phyloP scores from a whole-genome alignment of 2,113 vertebrate species.

The Pimephales promelas region DNA sequence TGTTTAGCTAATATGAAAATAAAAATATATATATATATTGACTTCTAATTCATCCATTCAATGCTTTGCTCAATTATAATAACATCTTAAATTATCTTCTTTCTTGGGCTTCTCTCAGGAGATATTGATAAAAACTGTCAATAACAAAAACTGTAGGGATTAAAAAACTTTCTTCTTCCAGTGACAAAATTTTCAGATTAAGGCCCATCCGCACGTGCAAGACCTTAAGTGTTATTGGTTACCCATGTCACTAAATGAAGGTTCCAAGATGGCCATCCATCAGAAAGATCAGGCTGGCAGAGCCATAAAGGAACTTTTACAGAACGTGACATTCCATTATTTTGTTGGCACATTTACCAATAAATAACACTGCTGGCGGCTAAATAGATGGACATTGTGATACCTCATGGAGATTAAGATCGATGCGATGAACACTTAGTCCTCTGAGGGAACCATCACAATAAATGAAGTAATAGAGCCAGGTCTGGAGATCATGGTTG shows the following conservation, averaged over 20 bases:
- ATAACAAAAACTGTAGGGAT: neutral
- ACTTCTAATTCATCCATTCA: no score
- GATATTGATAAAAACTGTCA: no score
- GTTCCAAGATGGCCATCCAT: slow-evolving; percentile 29
- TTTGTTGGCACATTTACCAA: slow-evolving; percentile 27
- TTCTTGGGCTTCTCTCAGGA: neutral
- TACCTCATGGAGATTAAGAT: slow-evolving; percentile 40
- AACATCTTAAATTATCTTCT: neutral
- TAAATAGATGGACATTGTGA: slow-evolving; percentile 34
- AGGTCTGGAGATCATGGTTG: slow-evolving; percentile 34
- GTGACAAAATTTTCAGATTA: slow-evolving; percentile 8
- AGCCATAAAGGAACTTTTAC: slow-evolving; percentile 7
- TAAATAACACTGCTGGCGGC: slow-evolving; percentile 32
- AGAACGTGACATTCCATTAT: slow-evolving; percentile 37
- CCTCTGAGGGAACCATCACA: slow-evolving; percentile 15
- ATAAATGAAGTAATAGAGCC: slow-evolving; percentile 3
- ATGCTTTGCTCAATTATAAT: neutral
- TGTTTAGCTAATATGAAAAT: neutral
- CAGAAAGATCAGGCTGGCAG: slow-evolving; percentile 22
- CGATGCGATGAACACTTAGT: slow-evolving; percentile 26
- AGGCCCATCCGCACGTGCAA: neutral
- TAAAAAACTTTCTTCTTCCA: neutral
- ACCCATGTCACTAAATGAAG: slow-evolving; percentile 21
- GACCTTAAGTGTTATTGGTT: slow-evolving; percentile 5
- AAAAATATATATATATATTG: neutral